Base-by-base conservation (phyloP, 2,113 vertebrate genomes). In the Theristicus caerulescens region DNA sequence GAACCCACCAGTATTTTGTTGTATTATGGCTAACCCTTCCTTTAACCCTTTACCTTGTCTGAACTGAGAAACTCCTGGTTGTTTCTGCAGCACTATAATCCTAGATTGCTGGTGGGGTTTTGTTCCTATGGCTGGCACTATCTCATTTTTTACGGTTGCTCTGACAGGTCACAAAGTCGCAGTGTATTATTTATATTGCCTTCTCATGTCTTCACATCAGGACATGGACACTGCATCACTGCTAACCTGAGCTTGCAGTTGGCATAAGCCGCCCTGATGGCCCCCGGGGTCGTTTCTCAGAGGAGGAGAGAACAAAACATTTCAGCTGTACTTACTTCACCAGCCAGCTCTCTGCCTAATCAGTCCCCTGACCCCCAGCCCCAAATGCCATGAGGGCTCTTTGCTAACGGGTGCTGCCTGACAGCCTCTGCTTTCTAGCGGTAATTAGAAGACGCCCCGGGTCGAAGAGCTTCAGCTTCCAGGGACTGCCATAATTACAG, bases 221-320 rank as follows among this genome's bases (percentile, higher is more conserved):
- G 73, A 38, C 8, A 11, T 11, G 32, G 29, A 10, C 34, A 7
- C 57, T 31, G 52, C 47, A 6, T 55, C 19, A 4, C 14, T 18
- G 49, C 49, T 49, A 36, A 59, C 51, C 57, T 40, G 62, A 27
- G 61, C 52, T 58, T 13, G n/a, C 44, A 8, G 55, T 5, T 71
- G 19, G n/a, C 36, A 2, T 24, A 25, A 46, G 40, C 55, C 13
- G 5, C 17, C 34, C 25, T 8, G 20, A 29, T 4, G 20, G 42
- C 26, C 19, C 72, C 26, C 1, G 0, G 1, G 32, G 10, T 16
- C 9, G 5, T 13, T 46, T 38, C 22, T 38, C 11, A 4, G 46
- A 59, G 47, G 51, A 42, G 36, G 34, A 76, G 57, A 70, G 46
- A 62, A 70, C 31, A 49, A 81, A 76, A 34, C n/a, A 20, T 38